phyloP scores from a whole-genome alignment of 2,113 vertebrate genomes.

The Pedionomus torquatus region DNA sequence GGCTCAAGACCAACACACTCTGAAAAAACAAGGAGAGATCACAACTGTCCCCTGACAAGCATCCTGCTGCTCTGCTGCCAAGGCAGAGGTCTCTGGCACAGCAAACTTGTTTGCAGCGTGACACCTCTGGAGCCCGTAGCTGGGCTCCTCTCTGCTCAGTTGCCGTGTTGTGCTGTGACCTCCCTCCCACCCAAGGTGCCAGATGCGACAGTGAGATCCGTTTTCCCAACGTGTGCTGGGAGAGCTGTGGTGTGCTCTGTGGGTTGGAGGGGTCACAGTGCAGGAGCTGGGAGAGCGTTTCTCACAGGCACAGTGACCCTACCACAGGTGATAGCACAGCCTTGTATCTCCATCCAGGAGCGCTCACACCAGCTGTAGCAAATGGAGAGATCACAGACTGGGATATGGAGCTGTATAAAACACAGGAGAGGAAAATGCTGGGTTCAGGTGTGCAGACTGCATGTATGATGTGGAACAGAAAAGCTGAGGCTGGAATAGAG shows the following conservation, averaged over 20 bases:
- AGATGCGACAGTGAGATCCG: neutral
- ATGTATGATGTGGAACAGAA: neutral
- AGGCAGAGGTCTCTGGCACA: neutral
- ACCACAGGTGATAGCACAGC: neutral
- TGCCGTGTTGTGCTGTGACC: neutral
- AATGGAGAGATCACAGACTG: neutral
- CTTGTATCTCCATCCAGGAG: neutral
- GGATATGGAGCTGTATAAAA: neutral
- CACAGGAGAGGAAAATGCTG: neutral
- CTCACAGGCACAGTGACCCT: neutral
- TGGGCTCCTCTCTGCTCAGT: neutral
- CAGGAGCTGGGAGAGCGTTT: neutral
- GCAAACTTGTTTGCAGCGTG: neutral
- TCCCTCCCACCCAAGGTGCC: neutral
- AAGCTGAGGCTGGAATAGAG: neutral
- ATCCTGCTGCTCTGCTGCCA: neutral
- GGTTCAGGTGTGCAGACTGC: neutral
- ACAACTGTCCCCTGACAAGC: neutral
- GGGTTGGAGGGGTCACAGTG: neutral
- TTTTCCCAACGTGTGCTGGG: rapidly evolving
- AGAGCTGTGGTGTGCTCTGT: neutral
- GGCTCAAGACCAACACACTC: neutral
- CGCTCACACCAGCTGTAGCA: rapidly evolving
- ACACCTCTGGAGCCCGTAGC: neutral
- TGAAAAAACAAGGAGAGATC: neutral